Percentiles rank a stretch among this genome's conserved stretches.
These are phyloP conservation scores for Mixornis gularis DNA, from an alignment of 2,113 vertebrate genomes.

Conservation along the genomic window DNA sequence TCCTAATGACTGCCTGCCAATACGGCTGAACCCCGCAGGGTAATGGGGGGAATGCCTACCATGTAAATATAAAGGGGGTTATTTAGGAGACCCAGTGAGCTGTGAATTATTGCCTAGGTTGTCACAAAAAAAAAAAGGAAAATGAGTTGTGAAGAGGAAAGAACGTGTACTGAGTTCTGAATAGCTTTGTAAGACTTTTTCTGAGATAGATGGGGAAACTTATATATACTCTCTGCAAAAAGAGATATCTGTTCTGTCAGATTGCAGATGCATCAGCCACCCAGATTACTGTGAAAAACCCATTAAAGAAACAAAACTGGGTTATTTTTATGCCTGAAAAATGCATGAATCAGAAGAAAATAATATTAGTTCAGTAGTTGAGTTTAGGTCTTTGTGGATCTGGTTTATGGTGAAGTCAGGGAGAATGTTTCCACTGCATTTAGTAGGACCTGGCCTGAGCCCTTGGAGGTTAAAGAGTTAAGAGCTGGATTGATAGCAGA, in stretches of 20 bases:
- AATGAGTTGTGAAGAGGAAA: slow-evolving; percentile 49
- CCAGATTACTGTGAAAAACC: slow-evolving; percentile 12
- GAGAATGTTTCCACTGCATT: background rate
- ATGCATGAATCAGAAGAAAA: background rate
- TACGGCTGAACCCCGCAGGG: slow-evolving; percentile 36
- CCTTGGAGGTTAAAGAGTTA: background rate
- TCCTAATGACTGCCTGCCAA: slow-evolving; percentile 55
- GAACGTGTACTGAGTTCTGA: slow-evolving; percentile 48
- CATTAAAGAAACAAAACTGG: slow-evolving; percentile 34
- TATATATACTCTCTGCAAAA: background rate
- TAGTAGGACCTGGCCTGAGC: background rate
- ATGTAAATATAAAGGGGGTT: slow-evolving; percentile 59
- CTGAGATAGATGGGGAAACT: slow-evolving; percentile 12
- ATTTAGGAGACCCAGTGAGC: slow-evolving; percentile 63
- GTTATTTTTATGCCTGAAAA: slow-evolving; percentile 31
- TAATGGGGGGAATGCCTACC: slow-evolving; percentile 60
- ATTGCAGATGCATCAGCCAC: background rate
- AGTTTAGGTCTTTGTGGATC: background rate
- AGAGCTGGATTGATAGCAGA: background rate
- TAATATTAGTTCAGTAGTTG: background rate
- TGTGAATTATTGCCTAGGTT: slow-evolving; percentile 62
- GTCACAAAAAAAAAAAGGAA: slow-evolving; percentile 46
- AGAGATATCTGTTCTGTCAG: slow-evolving; percentile 39
- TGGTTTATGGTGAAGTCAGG: background rate
- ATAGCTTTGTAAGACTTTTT: slow-evolving; percentile 27